Evolutionary conservation across 2,113 vertebrate genomes (phyloP), one percentile per base, ranked within the genome.

Genomic region (Eubucco bourcierii): DNA sequence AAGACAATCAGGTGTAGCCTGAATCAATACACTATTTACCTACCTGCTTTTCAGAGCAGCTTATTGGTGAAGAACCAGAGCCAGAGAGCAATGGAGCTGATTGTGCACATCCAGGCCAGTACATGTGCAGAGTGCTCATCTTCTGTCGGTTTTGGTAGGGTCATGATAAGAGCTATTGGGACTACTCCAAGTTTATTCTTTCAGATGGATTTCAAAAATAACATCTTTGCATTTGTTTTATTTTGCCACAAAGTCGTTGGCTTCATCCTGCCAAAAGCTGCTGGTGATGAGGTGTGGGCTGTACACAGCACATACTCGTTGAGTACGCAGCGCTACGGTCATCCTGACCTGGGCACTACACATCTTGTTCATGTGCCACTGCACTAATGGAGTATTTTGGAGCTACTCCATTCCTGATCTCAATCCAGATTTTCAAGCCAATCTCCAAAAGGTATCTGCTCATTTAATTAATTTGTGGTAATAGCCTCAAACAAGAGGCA

Each of bases 391-490:
- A 72, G 41, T 56, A 6, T 64, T 67, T 71, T 95, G 92, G 94
- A 95, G 25, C 33, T 17, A 25, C 17, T 81, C 67, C 53, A 59
- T 60, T 79, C 70, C 71, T 65, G 73, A 86, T 34, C 15, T 67
- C 31, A 84, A 87, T 82, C 71, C 78, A 84, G 67, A 11, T 47
- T 92, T 87, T 24, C 71, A 81, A 94, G 46, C 60, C 59, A 29
- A 28, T 60, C 84, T 95, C 67, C 67, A 60, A 96, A 94, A 94
- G 81, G 87, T 95, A 73, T 56, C 90, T 90, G 87, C 84, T 96
- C 84, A 77, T 94, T 94, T 93, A 90, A 93, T 96, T 95, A 68
- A 87, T 93, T 93, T 89, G 89, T 89, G 68, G 67, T 95, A 95
- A 96, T 82, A 90, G 68, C 60, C 81, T 90, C 67, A 80, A 92